Conservation (phyloP, 2,888 invertebrate species). For the Lycophotia porphyrea region DNA sequence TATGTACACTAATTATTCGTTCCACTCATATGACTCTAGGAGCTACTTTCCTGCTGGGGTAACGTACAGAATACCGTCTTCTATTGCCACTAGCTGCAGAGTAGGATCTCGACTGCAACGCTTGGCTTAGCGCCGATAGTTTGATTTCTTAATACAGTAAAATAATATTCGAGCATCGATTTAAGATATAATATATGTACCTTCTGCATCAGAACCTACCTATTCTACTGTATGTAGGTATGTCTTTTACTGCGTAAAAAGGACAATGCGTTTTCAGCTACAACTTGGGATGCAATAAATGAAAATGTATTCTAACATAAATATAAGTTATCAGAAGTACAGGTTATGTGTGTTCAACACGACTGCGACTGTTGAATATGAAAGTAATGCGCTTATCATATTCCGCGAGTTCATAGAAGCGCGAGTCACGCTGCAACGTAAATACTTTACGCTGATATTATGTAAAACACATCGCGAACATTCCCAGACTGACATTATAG, state of each 20-base stretch:
- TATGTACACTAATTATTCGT: too few relatives aligned
- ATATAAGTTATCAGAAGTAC: conserved; percentile 15
- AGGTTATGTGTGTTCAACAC: conserved; percentile 25
- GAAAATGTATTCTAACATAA: conserved; percentile 5
- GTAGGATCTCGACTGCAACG: background rate
- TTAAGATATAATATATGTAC: too few relatives aligned
- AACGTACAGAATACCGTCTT: background rate
- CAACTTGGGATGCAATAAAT: conserved; percentile 1
- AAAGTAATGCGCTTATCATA: conserved; percentile 53
- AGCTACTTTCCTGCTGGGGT: too few relatives aligned
- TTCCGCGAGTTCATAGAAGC: conserved; percentile 38
- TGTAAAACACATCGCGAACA: conserved; percentile 51
- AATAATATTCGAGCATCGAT: too few relatives aligned
- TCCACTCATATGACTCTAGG: too few relatives aligned
- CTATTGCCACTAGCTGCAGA: background rate
- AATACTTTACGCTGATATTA: conserved; percentile 51
- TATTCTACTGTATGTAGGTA: too few relatives aligned
- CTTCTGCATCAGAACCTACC: too few relatives aligned
- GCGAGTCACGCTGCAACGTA: conserved; percentile 33
- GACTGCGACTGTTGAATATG: conserved; percentile 52
- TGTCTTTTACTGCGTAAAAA: background rate
- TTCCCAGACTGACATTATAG: conserved; percentile 40
- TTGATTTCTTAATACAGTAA: background rate
- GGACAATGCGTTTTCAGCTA: background rate
- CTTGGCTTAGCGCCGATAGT: background rate